phyloP scores from a whole-genome alignment of 1,140 invertebrate genomes.

The Condylostylus longicornis region DNA sequence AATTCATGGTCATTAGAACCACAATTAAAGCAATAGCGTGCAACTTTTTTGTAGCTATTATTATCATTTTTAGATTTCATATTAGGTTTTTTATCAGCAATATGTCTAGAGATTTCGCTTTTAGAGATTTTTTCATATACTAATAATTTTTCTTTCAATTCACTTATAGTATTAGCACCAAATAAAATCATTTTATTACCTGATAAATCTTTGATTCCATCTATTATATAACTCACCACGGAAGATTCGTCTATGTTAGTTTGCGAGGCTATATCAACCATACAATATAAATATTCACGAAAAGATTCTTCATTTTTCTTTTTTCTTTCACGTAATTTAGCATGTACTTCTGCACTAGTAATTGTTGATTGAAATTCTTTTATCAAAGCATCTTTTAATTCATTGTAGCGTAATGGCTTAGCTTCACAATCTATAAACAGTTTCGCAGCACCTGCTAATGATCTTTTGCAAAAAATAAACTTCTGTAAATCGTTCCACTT shows the following conservation, averaged over 20 bases:
- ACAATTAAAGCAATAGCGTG: too few relatives aligned
- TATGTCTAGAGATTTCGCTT: too few relatives aligned
- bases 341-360: conserved; percentile 12
- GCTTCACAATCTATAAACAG: conserved; percentile 10
- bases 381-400: conserved; percentile 11
- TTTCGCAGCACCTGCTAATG: conserved; percentile 12
- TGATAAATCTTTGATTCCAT: conserved; percentile 24
- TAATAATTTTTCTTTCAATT: conserved; percentile 17
- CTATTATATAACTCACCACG: conserved; percentile 26
- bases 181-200: conserved; percentile 23
- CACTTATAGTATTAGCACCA: conserved; percentile 16
- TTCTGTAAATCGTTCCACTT: conserved; percentile 11
- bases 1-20: too few relatives aligned
- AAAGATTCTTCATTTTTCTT: conserved; percentile 13
- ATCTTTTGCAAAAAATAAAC: conserved; percentile 10
- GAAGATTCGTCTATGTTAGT: conserved; percentile 17
- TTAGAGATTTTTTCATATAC: conserved; percentile 15
- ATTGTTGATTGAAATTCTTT: conserved; percentile 13
- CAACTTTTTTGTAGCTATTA: too few relatives aligned
- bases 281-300: conserved; percentile 13
- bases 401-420: conserved; percentile 5
- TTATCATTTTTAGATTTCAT: too few relatives aligned
- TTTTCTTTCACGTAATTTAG: conserved; percentile 9
- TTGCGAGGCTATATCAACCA: conserved; percentile 17
- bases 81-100: too few relatives aligned